Evolutionary conservation across 2,113 vertebrate species (phyloP), one percentile per base, ranked within the genome.

Genomic region (Lontra canadensis): DNA sequence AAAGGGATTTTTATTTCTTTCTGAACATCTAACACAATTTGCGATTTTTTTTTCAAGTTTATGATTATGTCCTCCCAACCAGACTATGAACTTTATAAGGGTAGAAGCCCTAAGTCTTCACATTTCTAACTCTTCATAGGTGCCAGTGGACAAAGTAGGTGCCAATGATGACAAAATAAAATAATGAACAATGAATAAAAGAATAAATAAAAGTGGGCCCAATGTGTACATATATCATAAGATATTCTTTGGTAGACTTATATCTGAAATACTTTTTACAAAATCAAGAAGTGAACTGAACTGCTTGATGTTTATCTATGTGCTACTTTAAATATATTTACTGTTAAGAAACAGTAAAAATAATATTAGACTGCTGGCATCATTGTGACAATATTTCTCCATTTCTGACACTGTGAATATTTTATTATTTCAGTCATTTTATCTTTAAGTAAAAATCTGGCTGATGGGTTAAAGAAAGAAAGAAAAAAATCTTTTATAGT

Each of bases 331-430:
- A 18, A 52, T 6, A 34, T 34, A 69, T 61, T 49, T 47, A 73
- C 21, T 84, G 69, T n/a, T 57, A 97, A 97, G 26, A 98, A 98
- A 97, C 81, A 96, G 87, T 98, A 98, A 98, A 98, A 84, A 80
- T 95, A 97, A 97, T 90, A 97, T 31, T 95, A 98, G 91, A 96
- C 94, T 93, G 71, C 47, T 61, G 15, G 90, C 36, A 92, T 92
- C 47, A 84, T 86, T 98, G 88, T 97, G 94, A 97, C 80, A 98
- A 95, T 0, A n/a, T 86, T 17, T 93, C 59, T 80, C 92, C 65
- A 92, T 90, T 80, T 87, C 17, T 93, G 39, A 92, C 95, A 97
- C 87, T 82, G 44, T 47, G 95, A 98, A 96, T 89, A 97, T 90
- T 96, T 96, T 95, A 90, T 87, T 95, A 98, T 98, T 95, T 98